A percentile compares a stretch with the other conserved stretches of the same genome.
These are phyloP conservation scores for Cnemophilus loriae DNA, from an alignment of 2,113 vertebrate species.

Conservation along the genomic window DNA sequence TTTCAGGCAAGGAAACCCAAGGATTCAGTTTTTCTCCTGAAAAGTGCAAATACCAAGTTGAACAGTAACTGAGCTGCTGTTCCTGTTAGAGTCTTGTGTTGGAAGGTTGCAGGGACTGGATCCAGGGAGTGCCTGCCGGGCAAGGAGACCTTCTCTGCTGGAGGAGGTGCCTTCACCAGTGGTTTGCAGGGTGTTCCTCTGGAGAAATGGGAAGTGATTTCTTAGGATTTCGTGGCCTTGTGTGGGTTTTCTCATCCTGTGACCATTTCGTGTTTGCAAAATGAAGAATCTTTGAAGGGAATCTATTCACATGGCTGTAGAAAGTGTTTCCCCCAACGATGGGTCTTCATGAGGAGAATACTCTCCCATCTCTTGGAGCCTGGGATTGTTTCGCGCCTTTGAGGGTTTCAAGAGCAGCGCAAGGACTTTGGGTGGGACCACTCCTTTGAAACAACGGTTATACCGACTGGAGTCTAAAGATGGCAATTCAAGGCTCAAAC, in stretches of 20 bases:
- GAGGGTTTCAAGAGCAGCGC: neutral
- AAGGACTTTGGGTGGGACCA: neutral
- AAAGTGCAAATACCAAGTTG: neutral
- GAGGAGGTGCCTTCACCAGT: neutral
- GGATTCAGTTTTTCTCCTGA: neutral
- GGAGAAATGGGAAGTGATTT: neutral
- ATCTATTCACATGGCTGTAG: neutral
- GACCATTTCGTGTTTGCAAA: neutral
- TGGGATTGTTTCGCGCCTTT: neutral
- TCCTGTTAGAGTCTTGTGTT: neutral
- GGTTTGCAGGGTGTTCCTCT: neutral
- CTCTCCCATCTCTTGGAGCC: neutral
- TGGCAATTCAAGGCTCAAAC: neutral
- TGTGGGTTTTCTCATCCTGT: fast-evolving
- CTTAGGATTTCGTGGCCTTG: neutral
- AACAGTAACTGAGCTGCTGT: neutral
- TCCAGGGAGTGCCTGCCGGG: neutral
- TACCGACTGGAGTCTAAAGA: neutral
- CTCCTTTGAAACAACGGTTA: neutral
- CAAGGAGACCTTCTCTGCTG: neutral
- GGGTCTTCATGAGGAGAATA: neutral
- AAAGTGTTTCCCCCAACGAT: neutral
- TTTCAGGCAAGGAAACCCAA: neutral
- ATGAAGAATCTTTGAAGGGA: neutral
- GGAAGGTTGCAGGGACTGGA: neutral